Evolutionary conservation across 2,113 vertebrate genomes (phyloP), one percentile per base, ranked within the genome.

Genomic region (Ellobius talpinus): DNA sequence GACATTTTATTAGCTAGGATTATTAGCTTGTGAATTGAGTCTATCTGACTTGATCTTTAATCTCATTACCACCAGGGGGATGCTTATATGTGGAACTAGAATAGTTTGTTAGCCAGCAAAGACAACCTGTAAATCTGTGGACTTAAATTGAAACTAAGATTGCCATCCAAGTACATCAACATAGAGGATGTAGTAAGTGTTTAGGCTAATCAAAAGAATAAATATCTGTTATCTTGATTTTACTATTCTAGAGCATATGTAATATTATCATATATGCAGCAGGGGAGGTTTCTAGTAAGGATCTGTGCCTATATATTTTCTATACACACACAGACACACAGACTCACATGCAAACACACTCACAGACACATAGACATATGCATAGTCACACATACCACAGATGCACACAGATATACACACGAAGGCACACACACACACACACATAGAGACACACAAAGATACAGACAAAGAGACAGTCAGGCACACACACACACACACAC

Each of bases 1-100:
- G 39, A n/a, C 90, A 88, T 90, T 97, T 96, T 63, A 89, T 81
- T 95, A 95, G 74, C 39, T n/a, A 89, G 4, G 12, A 74, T 89
- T 97, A 68, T 50, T 95, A 82, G 55, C 39, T 94, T 94, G 19
- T 90, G 87, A 94, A 91, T 89, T 79, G 50, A 81, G 29, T 79
- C 31, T 82, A 81, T 91, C 50, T 78, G 50, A 45, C 86, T 87
- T 93, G 12, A 72, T 82, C 4, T 88, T 90, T 86, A 55, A 31
- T 88, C 26, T 88, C n/a, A 81, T 45, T 89, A 65, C 78, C 74
- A 96, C 42, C 73, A 39, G 0, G 5, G 0, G 5, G 33, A 84
- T 93, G 90, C 97, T 90, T 89, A 66, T 23, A 42, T 7, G 13
- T 33, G 5, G 65, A 96, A 94, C 65, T 31, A 86, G 24, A 74